A percentile compares a stretch with the other conserved stretches of the same genome.
Evolutionary conservation across 1,140 invertebrate genomes (phyloP).

Genomic region (Saccostrea cuccullata): DNA sequence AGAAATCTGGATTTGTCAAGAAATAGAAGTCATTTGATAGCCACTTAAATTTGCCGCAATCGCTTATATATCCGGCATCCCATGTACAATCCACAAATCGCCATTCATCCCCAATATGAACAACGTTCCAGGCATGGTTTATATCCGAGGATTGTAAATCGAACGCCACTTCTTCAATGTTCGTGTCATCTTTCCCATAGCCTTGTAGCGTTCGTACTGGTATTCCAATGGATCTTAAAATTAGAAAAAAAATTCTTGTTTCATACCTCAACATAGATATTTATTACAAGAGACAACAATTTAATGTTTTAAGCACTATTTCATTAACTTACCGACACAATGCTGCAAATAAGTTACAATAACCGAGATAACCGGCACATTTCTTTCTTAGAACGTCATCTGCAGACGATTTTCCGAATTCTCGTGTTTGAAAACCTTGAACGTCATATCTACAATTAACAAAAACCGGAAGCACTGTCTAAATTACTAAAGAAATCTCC

Average conservation of each 20-base stretch:
- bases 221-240: constrained; percentile 11
- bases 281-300: not conserved
- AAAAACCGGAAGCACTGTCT: not conserved
- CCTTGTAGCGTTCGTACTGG: constrained; percentile 26
- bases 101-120: constrained; percentile 63
- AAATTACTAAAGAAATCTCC: not conserved
- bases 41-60: constrained; percentile 51
- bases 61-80: constrained; percentile 74
- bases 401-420: constrained; percentile 15
- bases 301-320: not conserved
- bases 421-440: constrained; percentile 20
- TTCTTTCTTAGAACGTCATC: constrained; percentile 16
- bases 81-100: constrained; percentile 77
- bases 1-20: constrained; percentile 79
- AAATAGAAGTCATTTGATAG: constrained; percentile 75
- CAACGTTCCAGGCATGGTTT: constrained; percentile 70
- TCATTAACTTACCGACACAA: constrained; percentile 12
- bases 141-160: constrained; percentile 44
- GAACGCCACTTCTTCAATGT: constrained; percentile 31
- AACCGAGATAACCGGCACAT: constrained; percentile 18
- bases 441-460: constrained; percentile 12
- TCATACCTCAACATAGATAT: not conserved
- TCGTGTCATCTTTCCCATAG: constrained; percentile 37
- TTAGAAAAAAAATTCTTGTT: not conserved
- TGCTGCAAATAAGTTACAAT: constrained; percentile 33